Conservation (phyloP, 2,113 vertebrate genomes). For the Oostethus manadensis region DNA sequence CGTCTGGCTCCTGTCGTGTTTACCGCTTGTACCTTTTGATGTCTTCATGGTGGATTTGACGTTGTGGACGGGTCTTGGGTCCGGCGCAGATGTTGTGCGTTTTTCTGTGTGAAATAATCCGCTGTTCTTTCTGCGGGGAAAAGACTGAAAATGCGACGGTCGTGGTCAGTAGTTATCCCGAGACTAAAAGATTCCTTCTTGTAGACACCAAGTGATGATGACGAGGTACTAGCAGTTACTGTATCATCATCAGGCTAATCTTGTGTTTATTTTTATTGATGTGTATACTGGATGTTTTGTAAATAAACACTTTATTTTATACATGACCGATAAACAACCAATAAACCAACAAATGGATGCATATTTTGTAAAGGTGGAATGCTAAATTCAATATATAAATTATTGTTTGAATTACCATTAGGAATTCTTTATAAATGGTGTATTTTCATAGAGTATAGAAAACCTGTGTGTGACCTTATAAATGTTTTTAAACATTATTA, state of each 20-base stretch:
- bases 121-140: conserved; percentile 72
- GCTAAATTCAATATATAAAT: background rate
- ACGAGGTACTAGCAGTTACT: conserved; percentile 73
- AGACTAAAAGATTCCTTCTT: conserved; percentile 90
- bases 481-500: no score
- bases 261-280: conserved; percentile 94
- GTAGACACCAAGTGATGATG: conserved; percentile 73
- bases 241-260: conserved; percentile 71
- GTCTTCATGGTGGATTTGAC: conserved; percentile 52
- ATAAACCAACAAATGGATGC: no score
- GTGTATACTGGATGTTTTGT: conserved; percentile 94
- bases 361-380: background rate
- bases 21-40: conserved; percentile 27
- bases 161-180: conserved; percentile 89
- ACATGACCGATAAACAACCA: conserved; percentile 99
- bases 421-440: no score
- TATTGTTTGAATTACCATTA: no score
- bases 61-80: conserved; percentile 61
- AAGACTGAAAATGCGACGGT: conserved; percentile 71
- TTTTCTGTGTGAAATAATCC: conserved; percentile 75
- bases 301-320: conserved; percentile 98
- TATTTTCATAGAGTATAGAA: no score
- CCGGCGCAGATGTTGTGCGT: conserved; percentile 56
- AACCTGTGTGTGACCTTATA: no score
- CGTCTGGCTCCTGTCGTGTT: no score